Evolutionary conservation across 2,113 vertebrate genomes (phyloP), one percentile per base, ranked within the genome.

Genomic region (Hemibagrus wyckioides): DNA sequence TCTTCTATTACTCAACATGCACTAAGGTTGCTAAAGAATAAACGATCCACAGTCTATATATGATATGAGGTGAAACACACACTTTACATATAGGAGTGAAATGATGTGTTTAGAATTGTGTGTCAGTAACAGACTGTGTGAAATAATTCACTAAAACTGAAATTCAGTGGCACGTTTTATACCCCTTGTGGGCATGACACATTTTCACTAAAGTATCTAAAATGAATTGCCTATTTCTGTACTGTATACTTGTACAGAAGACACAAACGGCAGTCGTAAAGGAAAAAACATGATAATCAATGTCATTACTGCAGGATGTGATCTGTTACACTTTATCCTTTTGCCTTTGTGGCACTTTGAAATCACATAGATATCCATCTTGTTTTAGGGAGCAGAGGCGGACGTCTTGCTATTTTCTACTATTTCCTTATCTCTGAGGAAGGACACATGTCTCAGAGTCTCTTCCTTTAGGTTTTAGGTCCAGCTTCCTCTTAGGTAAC

Each of bases 391-490:
- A 75, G 25, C 41, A 76, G 73, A 76, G 73, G 41, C 44, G 28
- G 73, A 50, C 14, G 7, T 80, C 30, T 39, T 52, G 14, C 54
- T 17, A 52, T 86, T 23, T 76, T 15, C 23, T 48, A 77, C n/a
- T 61, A 59, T 39, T n/a, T 6, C 85, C 23, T 85, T 85, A 85
- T 85, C 84, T 85, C 4, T 23, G 19, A 15, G 52, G 30, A n/a
- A 85, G 56, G 41, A 61, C 56, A 44, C 28, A 33, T 73, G 56
- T 30, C 33, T 79, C 21, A 79, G 5, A 50, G 84, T 44, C 56
- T 85, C 73, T 63, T 85, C 75, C 73, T 80, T 80, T 52, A 65
- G 19, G 4, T 79, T 0, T 33, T 61, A 52, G 21, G 48, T 61
- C 54, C 28, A 2, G 8, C 11, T 77, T 80, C 75, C 44, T 52